Base-by-base conservation (phyloP, 2,888 invertebrate species). In the Drosophila buzzatii region DNA sequence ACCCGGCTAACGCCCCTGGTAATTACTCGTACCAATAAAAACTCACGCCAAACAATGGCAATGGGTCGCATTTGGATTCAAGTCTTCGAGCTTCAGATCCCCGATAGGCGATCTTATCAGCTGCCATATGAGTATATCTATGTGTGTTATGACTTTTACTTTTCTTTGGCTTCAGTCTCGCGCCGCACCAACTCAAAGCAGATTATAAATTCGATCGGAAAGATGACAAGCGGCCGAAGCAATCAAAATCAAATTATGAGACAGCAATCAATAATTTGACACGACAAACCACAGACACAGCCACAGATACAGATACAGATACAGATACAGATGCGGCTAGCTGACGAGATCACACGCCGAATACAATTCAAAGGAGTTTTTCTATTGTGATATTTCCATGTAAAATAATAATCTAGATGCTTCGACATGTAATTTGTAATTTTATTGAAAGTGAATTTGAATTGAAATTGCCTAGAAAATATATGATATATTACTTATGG, bases 101-200 rank as follows among this genome's bases (percentile, higher is more conserved):
- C 47, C 65, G 79, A 80, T 79, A 53, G 72, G 57, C 67, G 85
- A 89, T 89, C 82, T 87, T 77, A 76, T 81, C 83, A 76, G 10
- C 53, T 20, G 45, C 47, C 76, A 58, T 69, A 73, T 59, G 31
- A 37, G 55, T 53, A 33, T 9, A 3, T 78, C 74, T 76, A 3
- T 78, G 76, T 76, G 80, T 90, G 89, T 83, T 86, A 76, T 86
- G 86, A 86, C 86, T 86, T 86, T 86, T 86, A 86, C 86, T 86
- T 90, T 86, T 88, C 79, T 82, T 86, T 86, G 70, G 61, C 10
- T 33, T 51, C 20, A 33, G 20, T 18, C 52, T 33, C 57, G 85
- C 76, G 89, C 70, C 85, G 86, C 86, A 49, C 56, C 79, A 73
- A 83, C 76, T 83, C 90, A 86, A 90, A 90, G 90, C 71, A 86